Conservation (phyloP, 35 echinoderm and acorn worm genomes). For the Diadema setosum region DNA sequence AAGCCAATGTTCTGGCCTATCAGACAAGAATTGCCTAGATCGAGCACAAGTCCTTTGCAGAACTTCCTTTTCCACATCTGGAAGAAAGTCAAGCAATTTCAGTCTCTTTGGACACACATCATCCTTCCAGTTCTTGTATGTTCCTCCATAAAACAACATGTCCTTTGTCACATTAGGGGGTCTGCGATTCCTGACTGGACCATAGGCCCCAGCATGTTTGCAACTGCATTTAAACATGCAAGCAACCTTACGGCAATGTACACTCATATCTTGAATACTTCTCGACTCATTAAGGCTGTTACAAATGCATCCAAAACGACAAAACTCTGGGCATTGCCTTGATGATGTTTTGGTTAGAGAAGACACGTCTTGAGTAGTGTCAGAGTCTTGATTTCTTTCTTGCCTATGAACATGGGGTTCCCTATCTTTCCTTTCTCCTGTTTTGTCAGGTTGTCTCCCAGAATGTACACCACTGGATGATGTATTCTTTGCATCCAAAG, state of each 20-base stretch:
- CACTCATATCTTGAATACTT: neutral
- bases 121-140: neutral
- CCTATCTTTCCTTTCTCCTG: neutral
- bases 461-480: neutral
- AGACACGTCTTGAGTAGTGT: too few species aligned
- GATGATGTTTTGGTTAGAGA: neutral
- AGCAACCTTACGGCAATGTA: conserved; percentile 68
- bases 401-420: too few species aligned
- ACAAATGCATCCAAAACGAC: conserved; percentile 85
- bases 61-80: neutral
- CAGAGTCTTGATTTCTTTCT: too few species aligned
- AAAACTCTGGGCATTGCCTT: neutral
- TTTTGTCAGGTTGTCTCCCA: neutral
- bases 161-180: neutral
- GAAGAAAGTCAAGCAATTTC: neutral
- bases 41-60: neutral
- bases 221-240: conserved; percentile 89
- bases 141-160: conserved; percentile 87
- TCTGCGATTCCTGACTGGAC: neutral
- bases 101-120: neutral
- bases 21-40: neutral
- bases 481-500: neutral
- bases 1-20: neutral
- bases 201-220: neutral
- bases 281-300: conserved; percentile 16